Evolutionary conservation across 2,797 vertebrate species (phyloP).

Genomic region (Microctenopoma lineatum): DNA sequence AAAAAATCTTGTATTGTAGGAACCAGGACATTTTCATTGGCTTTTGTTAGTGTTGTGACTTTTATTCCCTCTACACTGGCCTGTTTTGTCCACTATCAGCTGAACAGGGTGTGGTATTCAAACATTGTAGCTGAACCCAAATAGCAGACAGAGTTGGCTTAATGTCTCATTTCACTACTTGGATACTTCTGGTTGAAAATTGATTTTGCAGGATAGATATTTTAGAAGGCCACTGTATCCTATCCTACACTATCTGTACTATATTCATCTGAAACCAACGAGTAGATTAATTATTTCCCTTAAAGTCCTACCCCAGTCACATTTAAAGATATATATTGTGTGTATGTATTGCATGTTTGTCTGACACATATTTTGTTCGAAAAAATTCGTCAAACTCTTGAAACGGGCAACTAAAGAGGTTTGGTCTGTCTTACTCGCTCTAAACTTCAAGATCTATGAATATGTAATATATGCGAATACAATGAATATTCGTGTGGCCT

Average conservation of each 20-base stretch:
- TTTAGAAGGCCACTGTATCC: background rate
- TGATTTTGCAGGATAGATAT: slow-evolving; percentile 24
- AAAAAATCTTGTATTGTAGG: background rate
- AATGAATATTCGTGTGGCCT: too few relatives aligned
- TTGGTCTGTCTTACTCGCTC: too few relatives aligned
- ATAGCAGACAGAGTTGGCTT: slow-evolving; percentile 36
- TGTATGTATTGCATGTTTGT: too few relatives aligned
- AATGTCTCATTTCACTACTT: slow-evolving; percentile 25
- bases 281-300: background rate
- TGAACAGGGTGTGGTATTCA: slow-evolving; percentile 45
- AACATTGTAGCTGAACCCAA: slow-evolving; percentile 50
- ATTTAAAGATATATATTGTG: too few relatives aligned
- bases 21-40: background rate
- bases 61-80: slow-evolving; percentile 22
- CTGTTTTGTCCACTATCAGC: slow-evolving; percentile 45
- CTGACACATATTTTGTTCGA: too few relatives aligned
- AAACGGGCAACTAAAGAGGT: too few relatives aligned
- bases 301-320: background rate
- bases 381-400: too few relatives aligned
- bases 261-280: background rate
- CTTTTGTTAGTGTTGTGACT: slow-evolving; percentile 15
- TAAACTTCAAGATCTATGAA: too few relatives aligned
- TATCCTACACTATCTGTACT: too few relatives aligned
- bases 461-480: too few relatives aligned
- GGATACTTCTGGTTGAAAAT: slow-evolving; percentile 33